Evolutionary conservation across 2,888 invertebrate genomes (phyloP), one percentile per base, ranked within the genome.

Genomic region (Rhogogaster chlorosoma): DNA sequence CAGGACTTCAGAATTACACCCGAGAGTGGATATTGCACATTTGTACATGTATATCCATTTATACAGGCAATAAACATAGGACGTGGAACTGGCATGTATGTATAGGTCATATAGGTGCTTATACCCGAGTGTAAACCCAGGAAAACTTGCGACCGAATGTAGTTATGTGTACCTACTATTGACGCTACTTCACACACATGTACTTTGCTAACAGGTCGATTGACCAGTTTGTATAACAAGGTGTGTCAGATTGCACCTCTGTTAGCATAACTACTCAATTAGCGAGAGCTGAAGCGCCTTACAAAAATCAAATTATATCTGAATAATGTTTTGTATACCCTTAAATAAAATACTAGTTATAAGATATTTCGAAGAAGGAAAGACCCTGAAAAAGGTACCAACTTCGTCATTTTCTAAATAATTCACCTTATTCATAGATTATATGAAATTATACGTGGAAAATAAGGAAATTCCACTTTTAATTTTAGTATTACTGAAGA

Each of bases 11-110:
- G 36, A 71, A 71, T 71, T 71, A 71, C 38, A 71, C 36, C 18
- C 70, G 9, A 71, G 38, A 71, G 70, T 71, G 36, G n/a, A 71
- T 71, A 71, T 38, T 10, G 32, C 70, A 71, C 22, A n/a, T n/a
- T 36, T 9, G n/a, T 70, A 18, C 15, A 45, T 42, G 38, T 42
- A 42, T 42, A 7, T 38, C 26, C 64, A 64, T 26, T 6, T 22
- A 45, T 45, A 45, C 15, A 38, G 7, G 38, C 7, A 6, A 38
- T 38, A 38, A 7, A 38, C 38, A 38, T 38, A 6, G 38, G 38
- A 38, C 38, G 38, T 6, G 7, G 38, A 7, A 38, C 38, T 38
- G 38, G 9, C 38, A 38, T 38, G 45, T 45, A 12, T 45, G 15
- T 49, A 49, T 15, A 18, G 38, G 38, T 42, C 9, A 42, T 49